phyloP scores from a whole-genome alignment of 1,140 invertebrate species.

The fruit fly (Drosophila melanogaster) region Release_6_plus_ISO1_MT NT_033779.5:7268001-7268500 shows the following conservation, averaged over 20 bases:
- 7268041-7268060: slow-evolving; percentile 13
- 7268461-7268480: too few species aligned
- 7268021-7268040: slow-evolving; percentile 8
- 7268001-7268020: slow-evolving; percentile 14
- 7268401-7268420: too few species aligned
- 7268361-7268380: too few species aligned
- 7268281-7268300: not conserved
- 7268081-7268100: slow-evolving; percentile 54
- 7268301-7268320: not conserved
- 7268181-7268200: slow-evolving; percentile 31
- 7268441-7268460: too few species aligned
- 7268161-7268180: slow-evolving; percentile 29
- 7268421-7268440: too few species aligned
- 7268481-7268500: too few species aligned
- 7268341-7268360: too few species aligned
- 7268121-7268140: slow-evolving; percentile 49
- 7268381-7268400: too few species aligned
- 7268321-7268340: not conserved
- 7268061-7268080: slow-evolving; percentile 53
- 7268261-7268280: not conserved
- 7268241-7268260: slow-evolving; percentile 19
- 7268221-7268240: slow-evolving; percentile 2
- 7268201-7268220: slow-evolving; percentile 18
- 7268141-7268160: slow-evolving; percentile 30
- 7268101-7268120: slow-evolving; percentile 39